Evolutionary conservation across 1,140 invertebrate species (phyloP), one percentile per base, ranked within the genome.

Genomic region (Drosophila guanche): DNA sequence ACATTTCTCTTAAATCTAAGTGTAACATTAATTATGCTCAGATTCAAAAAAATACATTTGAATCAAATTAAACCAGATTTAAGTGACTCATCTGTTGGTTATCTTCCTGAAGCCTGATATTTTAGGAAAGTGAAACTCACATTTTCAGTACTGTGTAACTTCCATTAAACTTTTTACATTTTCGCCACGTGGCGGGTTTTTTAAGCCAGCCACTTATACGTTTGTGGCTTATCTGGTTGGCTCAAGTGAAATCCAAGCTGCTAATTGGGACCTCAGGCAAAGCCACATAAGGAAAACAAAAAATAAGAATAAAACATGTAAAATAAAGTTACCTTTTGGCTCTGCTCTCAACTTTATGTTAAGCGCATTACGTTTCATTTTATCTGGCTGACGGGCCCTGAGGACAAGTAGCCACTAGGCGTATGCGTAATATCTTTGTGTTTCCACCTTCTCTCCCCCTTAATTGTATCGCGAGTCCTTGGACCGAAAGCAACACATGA

Each of bases 241-340:
- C 55, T 47, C 40, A 60, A n/a, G 12, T 40, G 20, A 22, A 60
- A 60, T 60, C 45, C 52, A 48, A 55, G 47, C 60, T 79, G 70
- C 77, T 79, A 79, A 75, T 79, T 79, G 76, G 76, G 51, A 45
- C 72, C 67, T 27, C 48, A 27, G 62, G 72, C 55, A 33, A 40
- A 45, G 40, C 29, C 5, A 10, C 12, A 25, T n/a, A 23, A 14
- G 23, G 4, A 52, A 16, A 43, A 12, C 25, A 22, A 46, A 46
- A 12, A 12, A 48, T 14, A 27, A 33, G 10, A 37, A 37, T 37
- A 22, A 16, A 29, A 48, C 48, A 12, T 25, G 47, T 43, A 16
- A 47, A 50, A 52, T 52, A 43, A 42, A 16, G 40, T 33, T 48
- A 27, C 45, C 25, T 60, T 52, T 29, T 16, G 46, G 16, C 20